Percentiles rank a stretch among this genome's conserved stretches.
Evolutionary conservation across 2,113 vertebrate species (phyloP).

Genomic region (Morone saxatilis): DNA sequence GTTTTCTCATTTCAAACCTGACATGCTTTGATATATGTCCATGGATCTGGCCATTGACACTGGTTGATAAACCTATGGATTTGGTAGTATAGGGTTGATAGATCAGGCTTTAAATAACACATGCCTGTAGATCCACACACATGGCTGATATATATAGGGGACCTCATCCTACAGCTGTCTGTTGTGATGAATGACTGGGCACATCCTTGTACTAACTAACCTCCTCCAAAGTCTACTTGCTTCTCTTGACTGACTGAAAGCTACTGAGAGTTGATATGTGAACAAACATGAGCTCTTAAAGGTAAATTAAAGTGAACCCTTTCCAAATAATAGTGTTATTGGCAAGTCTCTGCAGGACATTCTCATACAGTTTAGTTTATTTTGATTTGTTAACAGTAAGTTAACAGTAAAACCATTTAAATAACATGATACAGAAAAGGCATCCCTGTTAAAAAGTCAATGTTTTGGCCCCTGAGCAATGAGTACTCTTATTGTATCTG

Average conservation of each 20-base stretch:
- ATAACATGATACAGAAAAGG: neutral
- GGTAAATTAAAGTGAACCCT: neutral
- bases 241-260: slow-evolving; percentile 14
- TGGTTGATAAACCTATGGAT: slow-evolving; percentile 69
- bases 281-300: neutral
- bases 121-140: slow-evolving; percentile 46
- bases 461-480: neutral
- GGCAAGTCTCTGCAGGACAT: neutral
- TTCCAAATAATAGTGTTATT: neutral
- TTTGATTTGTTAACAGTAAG: neutral
- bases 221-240: slow-evolving; percentile 11
- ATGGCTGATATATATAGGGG: slow-evolving; percentile 43
- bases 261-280: neutral
- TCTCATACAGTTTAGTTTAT: neutral
- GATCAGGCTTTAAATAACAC: slow-evolving; percentile 67
- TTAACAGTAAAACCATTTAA: neutral
- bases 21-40: slow-evolving; percentile 66
- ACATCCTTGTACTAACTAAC: slow-evolving; percentile 48
- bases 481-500: neutral
- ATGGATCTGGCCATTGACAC: slow-evolving; percentile 49
- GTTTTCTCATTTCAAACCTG: slow-evolving; percentile 69
- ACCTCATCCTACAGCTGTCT: slow-evolving; percentile 65
- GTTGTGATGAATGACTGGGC: slow-evolving; percentile 61
- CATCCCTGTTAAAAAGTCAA: neutral
- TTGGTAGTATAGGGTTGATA: slow-evolving; percentile 60